phyloP scores from a whole-genome alignment of 2,888 invertebrate species.

The Drosophila suboccidentalis region DNA sequence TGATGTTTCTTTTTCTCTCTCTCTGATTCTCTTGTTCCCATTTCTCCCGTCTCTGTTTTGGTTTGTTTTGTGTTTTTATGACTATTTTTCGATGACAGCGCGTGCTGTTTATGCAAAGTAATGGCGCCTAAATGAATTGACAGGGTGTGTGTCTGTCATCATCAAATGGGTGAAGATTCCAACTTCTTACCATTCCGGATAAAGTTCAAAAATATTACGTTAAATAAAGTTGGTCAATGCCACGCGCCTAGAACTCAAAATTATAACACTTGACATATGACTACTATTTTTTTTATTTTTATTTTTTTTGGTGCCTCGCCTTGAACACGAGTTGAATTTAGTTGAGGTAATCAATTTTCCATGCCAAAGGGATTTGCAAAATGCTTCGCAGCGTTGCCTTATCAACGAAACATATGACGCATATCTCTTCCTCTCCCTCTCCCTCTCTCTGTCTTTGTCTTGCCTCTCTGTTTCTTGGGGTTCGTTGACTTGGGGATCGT shows the following conservation, averaged over 20 bases:
- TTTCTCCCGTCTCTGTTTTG: constrained; percentile 6
- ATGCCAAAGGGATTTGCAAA: constrained; percentile 46
- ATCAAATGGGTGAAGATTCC: neutral
- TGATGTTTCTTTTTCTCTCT: neutral
- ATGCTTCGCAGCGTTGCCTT: constrained; percentile 39
- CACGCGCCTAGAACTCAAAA: constrained; percentile 49
- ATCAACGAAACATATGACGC: constrained; percentile 40
- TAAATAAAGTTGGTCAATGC: constrained; percentile 71
- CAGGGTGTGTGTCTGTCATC: constrained; percentile 10
- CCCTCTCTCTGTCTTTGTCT: neutral
- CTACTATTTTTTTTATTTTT: neutral
- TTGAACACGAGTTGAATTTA: constrained; percentile 43
- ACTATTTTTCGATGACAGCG: constrained; percentile 30
- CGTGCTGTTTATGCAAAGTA: constrained; percentile 36
- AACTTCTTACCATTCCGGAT: constrained; percentile 17
- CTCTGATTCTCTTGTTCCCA: neutral
- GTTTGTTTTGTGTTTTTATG: constrained; percentile 10
- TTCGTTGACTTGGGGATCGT: constrained; percentile 54
- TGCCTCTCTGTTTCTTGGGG: constrained; percentile 20
- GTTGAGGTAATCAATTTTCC: constrained; percentile 59
- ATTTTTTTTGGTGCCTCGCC: constrained; percentile 35
- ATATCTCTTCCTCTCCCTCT: constrained; percentile 10
- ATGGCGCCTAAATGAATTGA: constrained; percentile 39
- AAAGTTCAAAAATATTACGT: constrained; percentile 45
- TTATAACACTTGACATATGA: constrained; percentile 55